Percentiles rank a stretch among this genome's conserved stretches.
These are phyloP conservation scores for Antheraea pernyi DNA, from an alignment of 1,140 invertebrate species.

Conservation along the genomic window DNA sequence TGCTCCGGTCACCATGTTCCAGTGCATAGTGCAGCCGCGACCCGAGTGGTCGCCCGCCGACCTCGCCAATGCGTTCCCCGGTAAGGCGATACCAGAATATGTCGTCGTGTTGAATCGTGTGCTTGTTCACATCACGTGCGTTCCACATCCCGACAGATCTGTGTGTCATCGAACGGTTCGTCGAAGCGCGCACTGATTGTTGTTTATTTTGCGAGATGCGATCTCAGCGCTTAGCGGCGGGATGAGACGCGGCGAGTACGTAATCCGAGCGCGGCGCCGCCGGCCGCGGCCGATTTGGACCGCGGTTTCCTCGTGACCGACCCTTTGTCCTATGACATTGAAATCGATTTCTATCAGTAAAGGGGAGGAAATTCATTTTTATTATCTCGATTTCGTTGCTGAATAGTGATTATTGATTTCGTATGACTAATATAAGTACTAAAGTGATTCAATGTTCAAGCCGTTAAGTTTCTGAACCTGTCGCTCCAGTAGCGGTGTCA, in stretches of 20 bases:
- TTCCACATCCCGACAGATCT: no score
- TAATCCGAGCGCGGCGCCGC: background rate
- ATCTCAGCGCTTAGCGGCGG: no score
- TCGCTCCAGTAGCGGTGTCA: no score
- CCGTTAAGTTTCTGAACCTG: no score
- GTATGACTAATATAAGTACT: no score
- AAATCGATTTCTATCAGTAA: background rate
- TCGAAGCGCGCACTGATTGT: background rate
- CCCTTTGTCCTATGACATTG: background rate
- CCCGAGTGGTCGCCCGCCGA: conserved; percentile 89
- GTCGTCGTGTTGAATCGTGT: no score
- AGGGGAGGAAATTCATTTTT: background rate
- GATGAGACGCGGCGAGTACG: no score
- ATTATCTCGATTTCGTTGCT: background rate
- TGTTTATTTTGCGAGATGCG: background rate
- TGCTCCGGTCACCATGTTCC: conserved; percentile 81
- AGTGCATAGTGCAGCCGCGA: conserved; percentile 90
- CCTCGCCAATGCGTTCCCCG: conserved; percentile 89
- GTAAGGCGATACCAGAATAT: conserved; percentile 64
- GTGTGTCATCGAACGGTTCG: background rate
- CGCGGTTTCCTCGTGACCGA: background rate
- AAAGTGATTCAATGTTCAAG: no score
- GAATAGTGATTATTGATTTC: no score
- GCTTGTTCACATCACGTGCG: no score
- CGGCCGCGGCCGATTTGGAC: background rate